Evolutionary conservation across 2,888 invertebrate genomes (phyloP).

Genomic region (Eupithecia exiguata): DNA sequence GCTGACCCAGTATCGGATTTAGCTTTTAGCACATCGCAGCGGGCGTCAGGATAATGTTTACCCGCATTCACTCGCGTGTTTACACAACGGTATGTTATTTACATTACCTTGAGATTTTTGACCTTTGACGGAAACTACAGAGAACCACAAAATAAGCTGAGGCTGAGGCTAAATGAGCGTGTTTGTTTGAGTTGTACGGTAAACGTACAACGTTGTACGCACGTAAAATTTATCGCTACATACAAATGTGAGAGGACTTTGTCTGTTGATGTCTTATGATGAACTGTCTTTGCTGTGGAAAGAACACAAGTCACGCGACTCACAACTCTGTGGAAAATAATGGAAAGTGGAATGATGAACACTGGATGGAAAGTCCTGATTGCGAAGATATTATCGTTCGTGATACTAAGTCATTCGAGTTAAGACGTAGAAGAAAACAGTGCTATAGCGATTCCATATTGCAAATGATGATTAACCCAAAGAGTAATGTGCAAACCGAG

Average conservation of each 20-base stretch:
- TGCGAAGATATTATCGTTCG: too few relatives aligned
- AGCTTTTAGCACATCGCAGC: slow-evolving; percentile 13
- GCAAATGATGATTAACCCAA: background rate
- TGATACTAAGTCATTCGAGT: too few relatives aligned
- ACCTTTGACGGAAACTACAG: background rate
- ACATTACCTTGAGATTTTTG: slow-evolving; percentile 1
- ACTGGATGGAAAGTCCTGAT: too few relatives aligned
- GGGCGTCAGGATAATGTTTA: background rate
- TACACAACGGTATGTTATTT: slow-evolving; percentile 11
- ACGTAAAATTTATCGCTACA: background rate
- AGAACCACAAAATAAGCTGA: background rate
- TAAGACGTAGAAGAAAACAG: too few relatives aligned
- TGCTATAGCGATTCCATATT: background rate
- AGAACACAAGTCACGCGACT: too few relatives aligned
- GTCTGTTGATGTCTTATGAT: too few relatives aligned
- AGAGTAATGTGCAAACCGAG: background rate
- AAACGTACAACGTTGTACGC: too few relatives aligned
- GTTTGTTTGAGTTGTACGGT: background rate
- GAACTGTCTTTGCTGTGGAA: too few relatives aligned
- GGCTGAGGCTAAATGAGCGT: background rate
- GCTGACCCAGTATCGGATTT: slow-evolving; percentile 19
- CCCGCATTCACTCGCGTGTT: background rate
- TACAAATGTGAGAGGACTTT: too few relatives aligned
- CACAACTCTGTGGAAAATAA: too few relatives aligned
- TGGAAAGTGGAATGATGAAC: too few relatives aligned